Base-by-base conservation (phyloP, 2,797 vertebrate genomes). In the Gouania willdenowi region DNA sequence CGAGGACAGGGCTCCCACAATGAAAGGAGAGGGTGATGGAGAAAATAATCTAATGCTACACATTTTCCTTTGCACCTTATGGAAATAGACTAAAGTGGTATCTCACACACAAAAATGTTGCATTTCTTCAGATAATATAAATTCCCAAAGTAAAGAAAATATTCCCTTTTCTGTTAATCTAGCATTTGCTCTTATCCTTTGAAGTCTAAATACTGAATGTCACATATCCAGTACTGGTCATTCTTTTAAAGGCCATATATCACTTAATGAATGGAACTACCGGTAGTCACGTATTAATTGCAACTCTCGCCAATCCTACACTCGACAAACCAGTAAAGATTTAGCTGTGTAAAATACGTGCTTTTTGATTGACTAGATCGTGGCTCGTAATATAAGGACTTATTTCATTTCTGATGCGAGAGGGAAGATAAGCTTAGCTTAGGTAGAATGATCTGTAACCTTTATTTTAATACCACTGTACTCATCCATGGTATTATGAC, bases 321-420 rank as follows among this genome's bases (percentile, higher is more conserved):
- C 2, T 50, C 66, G 53, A 60, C 42, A 31, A 21, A 45, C 38
- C 25, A 22, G 41, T 3, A 1, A 29, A 51, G 42, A 66, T 78
- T 67, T 48, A 60, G 77, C 63, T 74, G 42, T 68, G 65, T 64
- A 56, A 71, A 78, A 77, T 73, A 66, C 71, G 67, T 73, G 41
- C 58, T 69, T 73, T 65, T 51, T 68, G 69, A 79, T 82, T 74
- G 67, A 73, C 62, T 59, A 24, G 57, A 78, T 71, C 62, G 68
- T 30, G 60, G 64, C 68, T 75, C 46, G 70, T 58, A 76, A 66
- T 70, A 54, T 71, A 62, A 76, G 72, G 71, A 82, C 74, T 67
- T 77, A 73, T 77, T 84, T 76, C 48, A 77, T 82, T 77, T 82
- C 43, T 64, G 65, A 80, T 76, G n/a, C 68, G 44, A 37, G 62